These are phyloP conservation scores for Onychomys arenicola DNA, from an alignment of 2,797 vertebrate genomes.

Conservation along the genomic window DNA sequence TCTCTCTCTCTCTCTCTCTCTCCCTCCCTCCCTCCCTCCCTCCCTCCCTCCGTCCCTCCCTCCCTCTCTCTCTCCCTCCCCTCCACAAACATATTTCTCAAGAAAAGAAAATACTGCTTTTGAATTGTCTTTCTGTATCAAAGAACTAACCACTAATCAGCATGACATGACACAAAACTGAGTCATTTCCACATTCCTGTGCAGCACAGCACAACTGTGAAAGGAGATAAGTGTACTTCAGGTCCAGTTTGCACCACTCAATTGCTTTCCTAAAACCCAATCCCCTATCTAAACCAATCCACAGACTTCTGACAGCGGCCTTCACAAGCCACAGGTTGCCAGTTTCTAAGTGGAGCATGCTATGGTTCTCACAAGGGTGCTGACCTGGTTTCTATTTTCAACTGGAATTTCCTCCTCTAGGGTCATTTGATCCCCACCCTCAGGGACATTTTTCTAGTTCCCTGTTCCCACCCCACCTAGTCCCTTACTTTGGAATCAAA, in stretches of 20 bases:
- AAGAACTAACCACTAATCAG: background rate
- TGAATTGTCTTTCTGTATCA: background rate
- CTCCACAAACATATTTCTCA: background rate
- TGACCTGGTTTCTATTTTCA: slow-evolving; percentile 71
- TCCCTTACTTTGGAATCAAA: slow-evolving; percentile 35
- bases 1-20: background rate
- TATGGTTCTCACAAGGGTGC: slow-evolving; percentile 33
- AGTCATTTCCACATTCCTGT: slow-evolving; percentile 58
- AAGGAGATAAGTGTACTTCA: slow-evolving; percentile 36
- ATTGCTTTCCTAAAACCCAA: background rate
- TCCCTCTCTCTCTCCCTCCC: background rate
- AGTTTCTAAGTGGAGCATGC: background rate
- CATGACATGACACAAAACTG: slow-evolving; percentile 48
- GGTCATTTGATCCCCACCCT: slow-evolving; percentile 60
- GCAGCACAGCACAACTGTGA: slow-evolving; percentile 21
- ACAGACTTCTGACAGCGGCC: background rate
- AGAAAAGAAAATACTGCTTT: slow-evolving; percentile 29
- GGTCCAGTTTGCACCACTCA: background rate
- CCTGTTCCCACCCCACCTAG: slow-evolving; percentile 24
- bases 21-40: background rate
- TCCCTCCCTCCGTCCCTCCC: background rate
- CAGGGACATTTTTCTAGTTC: slow-evolving; percentile 53
- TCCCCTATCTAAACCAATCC: background rate
- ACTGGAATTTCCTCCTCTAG: slow-evolving; percentile 72
- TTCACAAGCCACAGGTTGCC: background rate